phyloP scores from a whole-genome alignment of 2,888 invertebrate genomes.

The Cataglyphis cursor region DNA sequence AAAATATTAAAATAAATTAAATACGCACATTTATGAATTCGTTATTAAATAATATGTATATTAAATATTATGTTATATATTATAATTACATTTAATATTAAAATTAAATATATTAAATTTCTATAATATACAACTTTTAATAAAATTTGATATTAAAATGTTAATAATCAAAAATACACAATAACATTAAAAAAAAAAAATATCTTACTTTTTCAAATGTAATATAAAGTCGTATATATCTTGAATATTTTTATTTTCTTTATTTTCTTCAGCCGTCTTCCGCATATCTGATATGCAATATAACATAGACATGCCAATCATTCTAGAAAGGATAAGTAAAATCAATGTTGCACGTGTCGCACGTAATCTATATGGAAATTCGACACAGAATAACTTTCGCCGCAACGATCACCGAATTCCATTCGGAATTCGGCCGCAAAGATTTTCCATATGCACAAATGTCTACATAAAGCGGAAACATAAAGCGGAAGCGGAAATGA shows the following conservation, averaged over 20 bases:
- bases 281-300: neutral
- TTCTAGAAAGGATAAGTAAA: constrained; percentile 8
- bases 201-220: neutral
- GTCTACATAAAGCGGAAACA: constrained; percentile 76
- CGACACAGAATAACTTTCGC: constrained; percentile 66
- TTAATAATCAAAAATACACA: neutral
- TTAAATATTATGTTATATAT: neutral
- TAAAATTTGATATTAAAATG: too few species aligned
- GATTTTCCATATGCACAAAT: constrained; percentile 81
- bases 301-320: constrained; percentile 20
- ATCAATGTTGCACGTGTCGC: constrained; percentile 30
- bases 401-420: constrained; percentile 31
- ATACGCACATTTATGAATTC: neutral
- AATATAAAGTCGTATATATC: neutral
- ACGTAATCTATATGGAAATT: constrained; percentile 63
- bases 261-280: neutral
- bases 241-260: neutral
- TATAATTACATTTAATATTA: neutral
- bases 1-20: neutral
- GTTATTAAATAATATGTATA: neutral
- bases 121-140: too few species aligned
- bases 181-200: neutral
- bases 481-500: constrained; percentile 67
- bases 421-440: constrained; percentile 35
- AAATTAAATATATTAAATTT: neutral